These are phyloP conservation scores for Xestia xanthographa DNA, from an alignment of 2,888 invertebrate genomes.

Conservation along the genomic window DNA sequence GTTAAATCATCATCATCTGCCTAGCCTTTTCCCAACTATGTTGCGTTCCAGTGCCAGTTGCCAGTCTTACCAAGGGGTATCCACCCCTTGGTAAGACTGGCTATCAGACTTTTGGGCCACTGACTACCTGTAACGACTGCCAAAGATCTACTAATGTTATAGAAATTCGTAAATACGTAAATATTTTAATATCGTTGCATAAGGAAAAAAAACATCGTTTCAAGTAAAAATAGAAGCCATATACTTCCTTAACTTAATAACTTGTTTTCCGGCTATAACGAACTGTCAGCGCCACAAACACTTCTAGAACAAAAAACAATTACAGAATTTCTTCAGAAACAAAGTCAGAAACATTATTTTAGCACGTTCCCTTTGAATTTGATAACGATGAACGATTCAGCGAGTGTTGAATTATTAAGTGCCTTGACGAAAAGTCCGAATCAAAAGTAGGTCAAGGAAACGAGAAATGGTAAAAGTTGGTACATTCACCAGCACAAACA, in stretches of 20 bases:
- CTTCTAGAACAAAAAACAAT: background rate
- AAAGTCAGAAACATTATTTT: constrained; percentile 35
- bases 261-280: background rate
- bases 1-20: background rate
- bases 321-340: constrained; percentile 2
- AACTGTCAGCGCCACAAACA: background rate
- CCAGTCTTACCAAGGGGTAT: no score
- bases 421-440: constrained; percentile 45
- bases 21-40: no score
- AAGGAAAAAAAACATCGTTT: background rate
- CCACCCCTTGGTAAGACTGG: no score
- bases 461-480: constrained; percentile 50
- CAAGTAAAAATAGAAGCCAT: background rate
- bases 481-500: constrained; percentile 3
- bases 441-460: constrained; percentile 56
- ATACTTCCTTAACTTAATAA: background rate
- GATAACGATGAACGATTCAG: constrained; percentile 47
- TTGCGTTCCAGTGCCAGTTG: no score
- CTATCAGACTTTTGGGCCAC: no score
- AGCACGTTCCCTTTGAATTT: constrained; percentile 42
- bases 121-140: no score
- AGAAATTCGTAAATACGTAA: background rate
- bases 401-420: constrained; percentile 61
- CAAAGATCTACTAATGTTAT: background rate
- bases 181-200: background rate